Percentiles rank a stretch among this genome's conserved stretches.
These are phyloP conservation scores for Stigmatopora nigra DNA, from an alignment of 2,113 vertebrate species.

Conservation along the genomic window DNA sequence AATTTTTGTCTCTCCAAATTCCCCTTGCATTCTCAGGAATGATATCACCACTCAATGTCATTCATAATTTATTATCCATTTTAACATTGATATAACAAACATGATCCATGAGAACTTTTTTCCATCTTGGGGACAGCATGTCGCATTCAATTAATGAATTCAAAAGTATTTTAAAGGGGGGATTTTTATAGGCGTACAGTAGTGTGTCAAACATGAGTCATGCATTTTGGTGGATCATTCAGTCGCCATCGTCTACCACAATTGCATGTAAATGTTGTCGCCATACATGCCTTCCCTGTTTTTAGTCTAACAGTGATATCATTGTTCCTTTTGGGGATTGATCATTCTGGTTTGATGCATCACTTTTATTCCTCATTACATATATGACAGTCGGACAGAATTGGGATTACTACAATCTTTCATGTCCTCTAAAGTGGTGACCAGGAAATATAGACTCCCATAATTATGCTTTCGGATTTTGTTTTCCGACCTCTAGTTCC, in stretches of 20 bases:
- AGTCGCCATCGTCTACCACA: conserved; percentile 5
- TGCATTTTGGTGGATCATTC: conserved; percentile 12
- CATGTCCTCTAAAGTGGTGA: conserved; percentile 38
- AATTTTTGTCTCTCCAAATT: conserved; percentile 51
- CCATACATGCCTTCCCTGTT: conserved; percentile 4
- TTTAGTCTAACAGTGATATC: conserved; percentile 15
- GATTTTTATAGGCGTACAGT: conserved; percentile 48
- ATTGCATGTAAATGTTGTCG: conserved; percentile 17
- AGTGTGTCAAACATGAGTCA: conserved; percentile 44
- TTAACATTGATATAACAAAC: conserved; percentile 41
- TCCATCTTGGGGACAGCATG: conserved; percentile 31
- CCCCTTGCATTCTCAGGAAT: conserved; percentile 46
- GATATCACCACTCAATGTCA: conserved; percentile 20
- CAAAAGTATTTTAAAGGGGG: conserved; percentile 29
- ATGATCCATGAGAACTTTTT: conserved; percentile 34
- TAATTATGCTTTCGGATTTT: conserved; percentile 9
- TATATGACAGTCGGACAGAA: neutral
- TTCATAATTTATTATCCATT: conserved; percentile 27
- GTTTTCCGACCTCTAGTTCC: conserved; percentile 16
- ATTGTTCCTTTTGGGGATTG: conserved; percentile 17
- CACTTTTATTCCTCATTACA: conserved; percentile 7
- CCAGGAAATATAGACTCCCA: conserved; percentile 13
- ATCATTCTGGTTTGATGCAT: conserved; percentile 8
- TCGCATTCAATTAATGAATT: conserved; percentile 32
- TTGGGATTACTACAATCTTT: conserved; percentile 39